Evolutionary conservation across 2,113 vertebrate genomes (phyloP), one percentile per base, ranked within the genome.

Genomic region (Sturnira hondurensis): DNA sequence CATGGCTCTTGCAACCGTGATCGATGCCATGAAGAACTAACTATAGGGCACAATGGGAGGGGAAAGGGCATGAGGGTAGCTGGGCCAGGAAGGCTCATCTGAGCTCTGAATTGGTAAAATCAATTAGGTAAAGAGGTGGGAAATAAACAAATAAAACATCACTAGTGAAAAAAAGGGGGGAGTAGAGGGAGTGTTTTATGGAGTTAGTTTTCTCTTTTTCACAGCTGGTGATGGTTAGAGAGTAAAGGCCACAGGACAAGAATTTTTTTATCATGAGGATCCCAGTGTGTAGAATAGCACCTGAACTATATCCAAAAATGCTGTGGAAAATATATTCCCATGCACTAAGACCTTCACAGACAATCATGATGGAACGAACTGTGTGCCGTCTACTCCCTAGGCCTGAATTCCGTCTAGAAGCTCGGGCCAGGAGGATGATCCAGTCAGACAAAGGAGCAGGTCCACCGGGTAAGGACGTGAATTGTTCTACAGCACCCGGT

Each of bases 371-470:
- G 5, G 17, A 76, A 22, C 31, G 74, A 63, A n/a, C 33, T 3
- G 3, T 45, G 45, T 71, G 38, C 61, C 36, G 17, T 65, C n/a
- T 71, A 2, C 78, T 97, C 95, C 67, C 36, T 81, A 97, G 96
- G 31, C 93, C 56, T 86, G 31, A 94, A 38, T 76, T 89, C 70
- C 0, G 20, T 87, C 65, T 85, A 54, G 96, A 97, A 97, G 94
- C 67, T 61, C 24, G 3, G 2, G 20, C 1, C 70, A 73, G n/a
- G 0, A 96, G 94, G 81, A 98, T 98, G 98, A 94, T 70, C 58
- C 94, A 86, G 71, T 95, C 88, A 61, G 96, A 97, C 68, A 96
- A 97, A 97, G 86, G 84, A 67, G 61, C 88, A 76, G 97, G 97
- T 56, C 95, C 78, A 36, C 78, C 95, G 11, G 97, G 96, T 91